Base-by-base conservation (phyloP, 2,113 vertebrate genomes). In the Hoplias malabaricus region DNA sequence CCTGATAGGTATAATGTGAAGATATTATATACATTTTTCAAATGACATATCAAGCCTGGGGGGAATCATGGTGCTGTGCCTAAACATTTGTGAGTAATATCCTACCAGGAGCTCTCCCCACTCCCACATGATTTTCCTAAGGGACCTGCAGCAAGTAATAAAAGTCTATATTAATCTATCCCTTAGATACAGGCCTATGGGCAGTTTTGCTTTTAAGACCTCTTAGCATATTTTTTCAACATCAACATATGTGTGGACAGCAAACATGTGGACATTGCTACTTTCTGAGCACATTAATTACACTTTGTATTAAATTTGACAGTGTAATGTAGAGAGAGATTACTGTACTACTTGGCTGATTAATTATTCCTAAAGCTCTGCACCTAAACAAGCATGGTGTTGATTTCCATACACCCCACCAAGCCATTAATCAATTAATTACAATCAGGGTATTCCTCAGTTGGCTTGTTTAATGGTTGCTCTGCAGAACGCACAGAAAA, bases 351-450 rank as follows among this genome's bases (percentile, higher is more conserved):
- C 6, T 2, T 33, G 14, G 2, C 23, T 43, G 53, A 48, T 34
- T 53, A 57, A 65, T 66, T 16, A 66, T 43, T 54, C 57, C 56
- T 61, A 56, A 21, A 53, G 43, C 69, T 59, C 25, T 0, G 14
- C 56, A 12, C 38, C 70, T 48, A 48, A 65, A 79, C 71, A 79
- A 50, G 73, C 56, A 40, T 29, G 0, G 36, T 79, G 42, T 69
- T 27, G 25, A 80, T 74, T 69, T 77, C 29, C 46, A 61, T 31
- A 21, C 61, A 40, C 54, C n/a, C 27, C 31, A 19, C 62, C 29
- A 75, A 63, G 74, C 48, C 54, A 76, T 84, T 66, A 80, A 81
- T 84, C 65, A 82, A 84, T 70, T 76, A 78, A 76, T 82, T 80
- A 56, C 54, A 65, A 75, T 78, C 66, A 57, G 56, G 62, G 46